Evolutionary conservation across 1,140 invertebrate species (phyloP).

Genomic region (Lepidotrigona ventralis): DNA sequence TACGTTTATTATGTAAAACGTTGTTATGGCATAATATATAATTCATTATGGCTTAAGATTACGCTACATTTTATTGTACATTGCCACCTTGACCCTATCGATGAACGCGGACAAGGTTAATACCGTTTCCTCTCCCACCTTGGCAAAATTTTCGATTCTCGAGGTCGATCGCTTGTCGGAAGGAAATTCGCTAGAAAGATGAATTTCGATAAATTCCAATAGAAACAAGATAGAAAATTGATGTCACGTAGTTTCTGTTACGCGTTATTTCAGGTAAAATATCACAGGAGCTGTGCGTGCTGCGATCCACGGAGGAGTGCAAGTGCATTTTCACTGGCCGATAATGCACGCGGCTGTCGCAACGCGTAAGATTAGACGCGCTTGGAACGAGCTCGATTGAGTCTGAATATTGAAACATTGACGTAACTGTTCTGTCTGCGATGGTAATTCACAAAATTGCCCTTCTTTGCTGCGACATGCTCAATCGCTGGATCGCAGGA

Average conservation of each 20-base stretch:
- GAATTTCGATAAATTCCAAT: too few relatives aligned
- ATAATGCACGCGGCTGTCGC: constrained; percentile 23
- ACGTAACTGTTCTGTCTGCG: constrained; percentile 61
- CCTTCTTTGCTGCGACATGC: constrained; percentile 45
- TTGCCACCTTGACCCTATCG: constrained; percentile 68
- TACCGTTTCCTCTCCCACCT: constrained; percentile 4
- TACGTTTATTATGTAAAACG: constrained; percentile 73
- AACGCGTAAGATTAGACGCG: constrained; percentile 36
- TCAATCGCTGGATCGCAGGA: constrained; percentile 41
- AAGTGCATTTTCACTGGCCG: background rate
- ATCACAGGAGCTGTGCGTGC: background rate
- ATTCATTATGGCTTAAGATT: constrained; percentile 79
- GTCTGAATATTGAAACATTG: constrained; percentile 63
- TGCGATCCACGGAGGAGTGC: too few relatives aligned
- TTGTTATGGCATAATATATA: constrained; percentile 78
- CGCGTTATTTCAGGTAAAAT: background rate
- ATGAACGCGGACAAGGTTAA: constrained; percentile 43
- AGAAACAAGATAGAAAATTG: background rate
- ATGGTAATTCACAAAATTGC: constrained; percentile 61
- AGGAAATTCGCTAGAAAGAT: background rate
- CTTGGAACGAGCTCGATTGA: constrained; percentile 57
- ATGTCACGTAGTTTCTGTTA: background rate
- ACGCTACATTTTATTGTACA: constrained; percentile 73
- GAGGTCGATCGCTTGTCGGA: too few relatives aligned
- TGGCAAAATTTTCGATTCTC: constrained; percentile 22